phyloP scores from a whole-genome alignment of 35 echinoderm and acorn worm genomes.

The Heliocidaris erythrogramma region DNA sequence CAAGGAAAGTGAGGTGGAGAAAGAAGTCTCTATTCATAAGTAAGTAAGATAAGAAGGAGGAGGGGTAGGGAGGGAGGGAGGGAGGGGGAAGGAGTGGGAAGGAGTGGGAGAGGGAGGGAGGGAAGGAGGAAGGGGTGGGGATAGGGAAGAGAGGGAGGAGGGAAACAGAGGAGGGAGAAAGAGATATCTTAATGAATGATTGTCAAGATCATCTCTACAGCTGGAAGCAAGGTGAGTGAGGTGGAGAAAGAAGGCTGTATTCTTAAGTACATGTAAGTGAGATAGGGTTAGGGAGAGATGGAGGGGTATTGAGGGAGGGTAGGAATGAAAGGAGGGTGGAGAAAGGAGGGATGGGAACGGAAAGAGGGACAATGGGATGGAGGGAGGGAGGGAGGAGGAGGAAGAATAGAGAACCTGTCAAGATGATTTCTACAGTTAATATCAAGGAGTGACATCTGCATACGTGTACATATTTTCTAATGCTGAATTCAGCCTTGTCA shows the following conservation, averaged over 20 bases:
- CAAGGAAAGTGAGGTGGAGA: neutral
- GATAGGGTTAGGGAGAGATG: no score
- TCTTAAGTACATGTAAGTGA: neutral
- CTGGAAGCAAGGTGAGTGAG: neutral
- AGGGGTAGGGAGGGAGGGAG: neutral
- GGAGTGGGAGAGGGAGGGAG: neutral
- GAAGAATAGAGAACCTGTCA: neutral
- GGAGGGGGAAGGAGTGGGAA: neutral
- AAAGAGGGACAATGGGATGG: no score
- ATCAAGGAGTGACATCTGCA: no score
- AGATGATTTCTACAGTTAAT: neutral
- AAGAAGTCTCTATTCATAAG: constrained; percentile 36
- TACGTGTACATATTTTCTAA: no score
- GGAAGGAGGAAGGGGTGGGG: no score
- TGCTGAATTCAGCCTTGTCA: no score
- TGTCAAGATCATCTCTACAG: neutral
- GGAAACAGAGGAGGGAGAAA: no score
- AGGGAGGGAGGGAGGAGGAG: neutral
- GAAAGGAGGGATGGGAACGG: no score
- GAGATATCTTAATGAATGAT: no score
- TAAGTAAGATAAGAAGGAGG: neutral
- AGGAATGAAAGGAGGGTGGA: no score
- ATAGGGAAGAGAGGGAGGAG: neutral
- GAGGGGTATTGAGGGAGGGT: no score
- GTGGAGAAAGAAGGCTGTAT: neutral